Conservation (phyloP, 2,113 vertebrate genomes). For the Ciconia maguari region DNA sequence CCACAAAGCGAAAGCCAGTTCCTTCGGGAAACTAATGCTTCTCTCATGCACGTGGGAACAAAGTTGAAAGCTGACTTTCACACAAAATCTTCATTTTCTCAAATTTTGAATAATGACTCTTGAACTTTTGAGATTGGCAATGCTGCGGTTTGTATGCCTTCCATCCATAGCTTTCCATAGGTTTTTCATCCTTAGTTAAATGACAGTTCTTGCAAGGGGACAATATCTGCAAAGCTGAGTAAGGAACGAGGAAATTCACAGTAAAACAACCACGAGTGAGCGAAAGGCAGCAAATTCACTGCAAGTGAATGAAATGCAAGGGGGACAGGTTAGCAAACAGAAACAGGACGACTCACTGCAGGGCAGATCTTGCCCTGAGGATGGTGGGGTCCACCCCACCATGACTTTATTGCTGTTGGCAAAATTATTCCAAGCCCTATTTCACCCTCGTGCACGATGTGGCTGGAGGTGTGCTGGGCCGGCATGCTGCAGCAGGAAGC, state of each 20-base stretch:
- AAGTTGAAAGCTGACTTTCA: neutral
- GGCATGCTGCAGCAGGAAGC: neutral
- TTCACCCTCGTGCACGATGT: accelerated
- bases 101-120: neutral
- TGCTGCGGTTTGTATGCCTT: neutral
- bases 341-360: neutral
- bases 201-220: neutral
- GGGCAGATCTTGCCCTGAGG: neutral
- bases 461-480: neutral
- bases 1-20: neutral
- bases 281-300: neutral
- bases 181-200: neutral
- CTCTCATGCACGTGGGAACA: neutral
- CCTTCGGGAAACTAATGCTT: neutral
- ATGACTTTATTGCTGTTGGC: neutral
- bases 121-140: neutral
- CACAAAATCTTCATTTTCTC: neutral
- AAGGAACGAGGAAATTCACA: neutral
- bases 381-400: neutral
- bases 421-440: neutral
- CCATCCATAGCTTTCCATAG: neutral
- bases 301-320: neutral
- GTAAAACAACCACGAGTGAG: neutral
- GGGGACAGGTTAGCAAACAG: neutral
- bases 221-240: neutral